These are phyloP conservation scores for Leptinotarsa juncta DNA, from an alignment of 2,888 invertebrate species.

Conservation along the genomic window DNA sequence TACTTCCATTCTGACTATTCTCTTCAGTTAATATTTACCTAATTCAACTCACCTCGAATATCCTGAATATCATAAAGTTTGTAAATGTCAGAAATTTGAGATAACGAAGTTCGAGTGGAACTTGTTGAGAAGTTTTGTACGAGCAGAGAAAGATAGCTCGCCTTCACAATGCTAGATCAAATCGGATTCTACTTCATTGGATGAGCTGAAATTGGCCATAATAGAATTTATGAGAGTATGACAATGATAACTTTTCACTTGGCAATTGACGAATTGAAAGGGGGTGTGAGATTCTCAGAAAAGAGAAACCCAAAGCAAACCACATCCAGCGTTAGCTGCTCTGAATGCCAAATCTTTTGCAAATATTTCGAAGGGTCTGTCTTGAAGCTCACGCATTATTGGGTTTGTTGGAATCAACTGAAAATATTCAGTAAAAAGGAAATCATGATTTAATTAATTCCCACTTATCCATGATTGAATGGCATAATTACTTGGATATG, in stretches of 20 bases:
- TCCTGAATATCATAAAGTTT: conserved; percentile 38
- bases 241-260: conserved; percentile 12
- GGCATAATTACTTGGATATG: no score
- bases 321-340: no score
- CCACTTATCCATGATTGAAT: no score
- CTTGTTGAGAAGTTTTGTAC: conserved; percentile 33
- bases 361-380: no score
- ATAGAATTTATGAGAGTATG: conserved; percentile 1
- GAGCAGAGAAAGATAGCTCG: conserved; percentile 18
- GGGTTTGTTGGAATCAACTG: no score
- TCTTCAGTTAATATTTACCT: conserved; percentile 38
- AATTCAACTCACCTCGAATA: conserved; percentile 37
- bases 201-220: conserved; percentile 22
- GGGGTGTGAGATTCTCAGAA: background rate
- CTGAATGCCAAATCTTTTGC: no score
- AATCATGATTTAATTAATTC: no score
- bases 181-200: conserved; percentile 23
- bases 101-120: conserved; percentile 32
- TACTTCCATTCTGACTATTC: conserved; percentile 30
- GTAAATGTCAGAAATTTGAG: conserved; percentile 35
- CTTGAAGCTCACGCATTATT: no score
- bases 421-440: no score
- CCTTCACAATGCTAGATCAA: conserved; percentile 9
- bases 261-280: background rate
- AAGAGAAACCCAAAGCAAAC: no score